Conservation (phyloP, 1,140 invertebrate genomes). For the Drosophila yakuba region DNA sequence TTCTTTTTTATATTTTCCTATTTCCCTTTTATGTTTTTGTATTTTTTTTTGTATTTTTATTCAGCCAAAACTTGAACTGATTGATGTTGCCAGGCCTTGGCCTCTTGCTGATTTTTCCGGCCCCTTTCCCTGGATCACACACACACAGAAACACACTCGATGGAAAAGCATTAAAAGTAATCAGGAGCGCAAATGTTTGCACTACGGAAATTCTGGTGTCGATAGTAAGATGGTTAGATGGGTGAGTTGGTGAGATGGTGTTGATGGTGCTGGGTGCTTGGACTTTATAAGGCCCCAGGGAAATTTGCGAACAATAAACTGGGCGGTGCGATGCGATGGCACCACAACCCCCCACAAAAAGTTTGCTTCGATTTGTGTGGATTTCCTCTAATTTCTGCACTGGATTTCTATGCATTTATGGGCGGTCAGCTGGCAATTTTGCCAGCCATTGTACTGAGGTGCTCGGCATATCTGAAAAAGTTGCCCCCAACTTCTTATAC, state of each 20-base stretch:
- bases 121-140: slow-evolving; percentile 8
- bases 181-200: slow-evolving; percentile 80
- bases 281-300: slow-evolving; percentile 65
- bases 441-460: slow-evolving; percentile 42
- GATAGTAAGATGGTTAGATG: neutral
- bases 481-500: slow-evolving; percentile 12
- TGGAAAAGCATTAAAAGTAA: slow-evolving; percentile 79
- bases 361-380: slow-evolving; percentile 56
- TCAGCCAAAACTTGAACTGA: slow-evolving; percentile 35
- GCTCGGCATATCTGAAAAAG: slow-evolving; percentile 23
- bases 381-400: slow-evolving; percentile 60
- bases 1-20: slow-evolving; percentile 10
- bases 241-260: slow-evolving; percentile 3
- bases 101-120: slow-evolving; percentile 29
- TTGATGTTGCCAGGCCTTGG: slow-evolving; percentile 51
- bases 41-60: slow-evolving; percentile 15
- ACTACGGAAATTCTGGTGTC: slow-evolving; percentile 36
- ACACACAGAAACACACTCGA: slow-evolving; percentile 39
- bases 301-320: slow-evolving; percentile 81
- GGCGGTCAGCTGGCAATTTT: slow-evolving; percentile 35
- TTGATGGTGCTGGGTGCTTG: slow-evolving; percentile 10
- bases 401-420: slow-evolving; percentile 60
- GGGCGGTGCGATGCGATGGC: neutral
- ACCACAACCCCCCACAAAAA: slow-evolving; percentile 8
- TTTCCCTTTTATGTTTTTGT: neutral